phyloP scores from a whole-genome alignment of 2,797 vertebrate genomes.

The Pangasius larnaudii region DNA sequence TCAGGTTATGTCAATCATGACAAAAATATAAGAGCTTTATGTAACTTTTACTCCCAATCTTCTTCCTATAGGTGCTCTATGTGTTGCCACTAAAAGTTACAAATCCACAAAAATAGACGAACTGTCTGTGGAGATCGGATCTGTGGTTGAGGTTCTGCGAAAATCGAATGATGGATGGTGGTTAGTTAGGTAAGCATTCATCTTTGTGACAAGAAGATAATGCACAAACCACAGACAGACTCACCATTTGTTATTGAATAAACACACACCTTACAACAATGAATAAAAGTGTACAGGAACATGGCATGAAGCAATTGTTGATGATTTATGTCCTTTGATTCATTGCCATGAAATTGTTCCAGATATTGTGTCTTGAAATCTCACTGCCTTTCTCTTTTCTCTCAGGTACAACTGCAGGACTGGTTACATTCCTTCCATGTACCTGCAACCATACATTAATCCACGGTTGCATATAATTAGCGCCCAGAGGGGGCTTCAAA shows the following conservation, averaged over 20 bases:
- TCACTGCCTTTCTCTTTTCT: neutral
- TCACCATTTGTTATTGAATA: neutral
- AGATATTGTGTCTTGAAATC: neutral
- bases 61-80: conserved; percentile 71
- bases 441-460: conserved; percentile 78
- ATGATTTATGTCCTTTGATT: neutral
- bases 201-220: neutral
- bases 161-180: conserved; percentile 87
- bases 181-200: conserved; percentile 80
- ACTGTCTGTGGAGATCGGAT: conserved; percentile 76
- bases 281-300: neutral
- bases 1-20: neutral
- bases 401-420: conserved; percentile 73
- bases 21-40: neutral
- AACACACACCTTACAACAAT: neutral
- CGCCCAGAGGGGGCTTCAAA: neutral
- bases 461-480: conserved; percentile 68
- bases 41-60: neutral
- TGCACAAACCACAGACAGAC: neutral
- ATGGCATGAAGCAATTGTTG: neutral
- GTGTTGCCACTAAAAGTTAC: conserved; percentile 73
- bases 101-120: conserved; percentile 80
- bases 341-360: neutral
- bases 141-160: conserved; percentile 79
- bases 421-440: conserved; percentile 84